Conservation (phyloP, 2,888 invertebrate species). For the Nomada fabriciana region DNA sequence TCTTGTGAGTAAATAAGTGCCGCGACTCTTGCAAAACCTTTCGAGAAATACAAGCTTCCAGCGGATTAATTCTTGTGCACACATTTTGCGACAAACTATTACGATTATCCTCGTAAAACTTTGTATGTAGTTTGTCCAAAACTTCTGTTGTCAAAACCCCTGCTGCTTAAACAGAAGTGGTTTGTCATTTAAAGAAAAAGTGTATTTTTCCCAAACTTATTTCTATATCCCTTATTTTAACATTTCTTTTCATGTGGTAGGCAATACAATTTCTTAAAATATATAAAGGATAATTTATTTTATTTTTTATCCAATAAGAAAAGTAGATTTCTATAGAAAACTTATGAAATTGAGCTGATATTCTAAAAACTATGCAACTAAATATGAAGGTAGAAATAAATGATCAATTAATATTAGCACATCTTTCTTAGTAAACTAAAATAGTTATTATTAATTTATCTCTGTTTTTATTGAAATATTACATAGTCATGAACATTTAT, state of each 20-base stretch:
- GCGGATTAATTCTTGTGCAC: constrained; percentile 91
- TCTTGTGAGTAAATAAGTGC: constrained; percentile 93
- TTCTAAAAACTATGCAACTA: too few species aligned
- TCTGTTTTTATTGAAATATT: too few species aligned
- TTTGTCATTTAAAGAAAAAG: not conserved
- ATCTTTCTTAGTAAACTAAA: too few species aligned
- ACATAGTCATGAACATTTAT: not conserved
- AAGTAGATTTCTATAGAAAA: too few species aligned
- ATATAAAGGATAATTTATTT: too few species aligned
- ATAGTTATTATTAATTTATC: not conserved
- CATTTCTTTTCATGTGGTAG: not conserved
- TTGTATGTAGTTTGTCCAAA: constrained; percentile 84
- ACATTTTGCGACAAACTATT: constrained; percentile 94
- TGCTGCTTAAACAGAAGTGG: constrained; percentile 60
- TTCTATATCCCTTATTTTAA: not conserved
- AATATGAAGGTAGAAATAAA: too few species aligned
- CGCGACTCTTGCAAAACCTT: constrained; percentile 88
- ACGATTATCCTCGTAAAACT: constrained; percentile 90
- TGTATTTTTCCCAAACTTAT: not conserved
- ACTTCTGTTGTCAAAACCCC: constrained; percentile 83
- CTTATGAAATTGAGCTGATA: too few species aligned
- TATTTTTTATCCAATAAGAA: too few species aligned
- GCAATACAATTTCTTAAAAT: not conserved
- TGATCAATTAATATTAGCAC: too few species aligned
- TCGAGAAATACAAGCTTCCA: constrained; percentile 91